These are phyloP conservation scores for Diorhabda sublineata DNA, from an alignment of 1,140 invertebrate genomes.

Conservation along the genomic window DNA sequence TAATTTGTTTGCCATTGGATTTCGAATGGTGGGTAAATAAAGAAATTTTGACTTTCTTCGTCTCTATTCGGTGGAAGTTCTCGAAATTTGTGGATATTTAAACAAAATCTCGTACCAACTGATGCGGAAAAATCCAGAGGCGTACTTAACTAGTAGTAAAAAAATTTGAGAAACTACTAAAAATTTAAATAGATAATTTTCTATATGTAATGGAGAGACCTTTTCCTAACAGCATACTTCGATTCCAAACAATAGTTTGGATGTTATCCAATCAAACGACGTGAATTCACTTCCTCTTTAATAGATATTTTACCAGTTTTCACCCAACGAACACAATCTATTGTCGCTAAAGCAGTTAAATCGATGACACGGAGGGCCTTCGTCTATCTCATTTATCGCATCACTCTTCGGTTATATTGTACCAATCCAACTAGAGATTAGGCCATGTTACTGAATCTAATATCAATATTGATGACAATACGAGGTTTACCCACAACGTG, in stretches of 20 bases:
- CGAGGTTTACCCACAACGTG: too few species aligned
- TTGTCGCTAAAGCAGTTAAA: background rate
- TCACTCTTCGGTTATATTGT: background rate
- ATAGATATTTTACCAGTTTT: background rate
- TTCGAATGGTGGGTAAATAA: conserved; percentile 10
- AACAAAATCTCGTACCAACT: conserved; percentile 6
- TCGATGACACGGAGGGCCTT: background rate
- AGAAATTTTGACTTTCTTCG: conserved; percentile 9
- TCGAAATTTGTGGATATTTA: conserved; percentile 13
- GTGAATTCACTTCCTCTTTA: background rate
- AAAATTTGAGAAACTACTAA: too few species aligned
- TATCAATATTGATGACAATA: too few species aligned
- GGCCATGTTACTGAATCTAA: too few species aligned
- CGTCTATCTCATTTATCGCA: background rate
- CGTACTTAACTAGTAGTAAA: background rate
- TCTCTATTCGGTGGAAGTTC: background rate
- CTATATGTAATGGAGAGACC: too few species aligned
- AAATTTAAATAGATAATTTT: too few species aligned
- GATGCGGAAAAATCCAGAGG: background rate
- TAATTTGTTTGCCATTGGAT: conserved; percentile 11
- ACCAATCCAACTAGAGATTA: too few species aligned
- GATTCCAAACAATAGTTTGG: background rate
- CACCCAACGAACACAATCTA: background rate
- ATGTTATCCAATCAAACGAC: background rate
- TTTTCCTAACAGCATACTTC: too few species aligned